These are phyloP conservation scores for Peromyscus maniculatus DNA, from an alignment of 2,113 vertebrate genomes.

Conservation along the genomic window DNA sequence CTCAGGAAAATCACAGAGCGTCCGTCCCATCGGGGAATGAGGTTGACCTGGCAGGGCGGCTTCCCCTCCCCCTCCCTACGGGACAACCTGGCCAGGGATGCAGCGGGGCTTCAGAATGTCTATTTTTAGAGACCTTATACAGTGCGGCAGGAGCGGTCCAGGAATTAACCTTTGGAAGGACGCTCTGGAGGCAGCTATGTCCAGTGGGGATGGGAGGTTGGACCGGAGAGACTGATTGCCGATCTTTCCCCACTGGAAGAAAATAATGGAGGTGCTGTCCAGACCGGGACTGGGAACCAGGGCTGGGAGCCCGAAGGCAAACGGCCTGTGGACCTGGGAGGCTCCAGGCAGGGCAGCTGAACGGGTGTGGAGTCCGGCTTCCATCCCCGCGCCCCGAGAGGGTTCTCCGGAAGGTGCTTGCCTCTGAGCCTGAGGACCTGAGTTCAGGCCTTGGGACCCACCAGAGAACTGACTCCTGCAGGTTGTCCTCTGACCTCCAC, in stretches of 20 bases:
- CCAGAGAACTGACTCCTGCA: background rate
- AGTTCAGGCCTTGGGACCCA: background rate
- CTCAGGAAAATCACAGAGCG: constrained; percentile 65
- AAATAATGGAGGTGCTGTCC: background rate
- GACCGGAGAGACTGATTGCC: too few species aligned
- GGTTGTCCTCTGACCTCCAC: background rate
- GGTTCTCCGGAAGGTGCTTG: too few species aligned
- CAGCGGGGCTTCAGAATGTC: background rate
- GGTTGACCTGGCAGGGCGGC: background rate
- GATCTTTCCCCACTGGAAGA: background rate
- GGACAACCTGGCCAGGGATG: background rate
- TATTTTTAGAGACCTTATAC: constrained; percentile 44
- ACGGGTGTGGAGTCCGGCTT: background rate
- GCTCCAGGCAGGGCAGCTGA: background rate
- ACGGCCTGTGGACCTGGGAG: background rate
- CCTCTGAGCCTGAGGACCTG: background rate
- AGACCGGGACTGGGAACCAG: background rate
- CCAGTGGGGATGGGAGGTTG: too few species aligned
- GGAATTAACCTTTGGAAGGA: background rate
- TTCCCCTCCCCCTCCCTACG: background rate
- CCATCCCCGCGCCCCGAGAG: background rate
- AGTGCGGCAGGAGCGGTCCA: background rate
- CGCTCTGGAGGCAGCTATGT: background rate
- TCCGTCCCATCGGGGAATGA: background rate
- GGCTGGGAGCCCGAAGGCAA: background rate